A percentile compares a stretch with the other conserved stretches of the same genome.
phyloP scores from a whole-genome alignment of 2,113 vertebrate genomes.

The Synodontis membranacea region DNA sequence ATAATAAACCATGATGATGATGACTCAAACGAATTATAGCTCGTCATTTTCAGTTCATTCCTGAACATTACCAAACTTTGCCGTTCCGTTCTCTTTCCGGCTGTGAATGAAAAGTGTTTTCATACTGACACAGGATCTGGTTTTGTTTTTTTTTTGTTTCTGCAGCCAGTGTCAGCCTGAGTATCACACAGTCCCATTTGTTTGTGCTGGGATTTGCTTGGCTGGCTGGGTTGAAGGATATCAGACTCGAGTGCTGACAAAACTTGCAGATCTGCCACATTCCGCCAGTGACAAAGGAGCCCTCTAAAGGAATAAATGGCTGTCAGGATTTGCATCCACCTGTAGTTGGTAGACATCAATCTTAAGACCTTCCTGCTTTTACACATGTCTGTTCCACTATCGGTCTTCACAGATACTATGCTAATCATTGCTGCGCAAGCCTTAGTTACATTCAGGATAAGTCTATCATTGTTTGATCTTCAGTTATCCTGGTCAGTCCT shows the following conservation, averaged over 20 bases:
- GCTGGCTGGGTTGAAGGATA: conserved; percentile 16
- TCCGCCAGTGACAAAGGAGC: conserved; percentile 19
- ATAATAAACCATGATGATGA: conserved; percentile 83
- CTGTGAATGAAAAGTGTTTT: conserved; percentile 28
- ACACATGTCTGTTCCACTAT: conserved; percentile 3
- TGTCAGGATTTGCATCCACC: conserved; percentile 35
- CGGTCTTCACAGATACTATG: conserved; percentile 17
- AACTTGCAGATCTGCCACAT: neutral
- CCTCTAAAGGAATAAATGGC: conserved; percentile 20
- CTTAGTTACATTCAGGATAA: conserved; percentile 34
- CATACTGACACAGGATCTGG: neutral
- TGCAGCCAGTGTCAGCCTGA: conserved; percentile 7
- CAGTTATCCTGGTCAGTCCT: neutral
- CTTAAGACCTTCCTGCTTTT: neutral
- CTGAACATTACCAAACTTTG: neutral
- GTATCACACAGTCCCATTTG: conserved; percentile 34
- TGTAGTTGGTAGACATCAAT: conserved; percentile 3
- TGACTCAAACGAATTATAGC: conserved; percentile 53
- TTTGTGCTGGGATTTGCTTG: conserved; percentile 38
- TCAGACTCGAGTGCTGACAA: conserved; percentile 25
- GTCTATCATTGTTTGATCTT: neutral
- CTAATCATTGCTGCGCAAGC: neutral
- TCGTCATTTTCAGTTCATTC: conserved; percentile 18
- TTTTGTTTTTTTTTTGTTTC: conserved; percentile 30
- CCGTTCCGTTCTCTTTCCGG: neutral